These are phyloP conservation scores for Cryptotis parvus DNA, from an alignment of 2,113 vertebrate species.

Conservation along the genomic window DNA sequence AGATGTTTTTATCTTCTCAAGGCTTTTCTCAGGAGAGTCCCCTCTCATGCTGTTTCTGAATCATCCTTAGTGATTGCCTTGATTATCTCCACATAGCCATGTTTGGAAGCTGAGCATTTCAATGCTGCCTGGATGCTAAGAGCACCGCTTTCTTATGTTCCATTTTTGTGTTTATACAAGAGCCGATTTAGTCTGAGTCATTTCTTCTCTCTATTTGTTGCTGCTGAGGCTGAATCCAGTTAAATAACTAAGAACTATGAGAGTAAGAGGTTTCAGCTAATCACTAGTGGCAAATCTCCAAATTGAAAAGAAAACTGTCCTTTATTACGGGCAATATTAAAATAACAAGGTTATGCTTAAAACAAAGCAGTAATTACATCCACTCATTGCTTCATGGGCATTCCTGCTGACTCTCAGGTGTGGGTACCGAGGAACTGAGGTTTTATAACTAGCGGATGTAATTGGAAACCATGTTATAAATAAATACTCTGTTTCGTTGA, in stretches of 20 bases:
- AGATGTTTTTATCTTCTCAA: not conserved
- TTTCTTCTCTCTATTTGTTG: not conserved
- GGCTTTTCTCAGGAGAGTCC: not conserved
- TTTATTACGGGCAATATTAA: constrained; percentile 46
- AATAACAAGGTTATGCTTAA: constrained; percentile 22
- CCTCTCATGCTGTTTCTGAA: not conserved
- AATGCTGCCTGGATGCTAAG: not conserved
- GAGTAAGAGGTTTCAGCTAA: not conserved
- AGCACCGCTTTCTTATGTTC: constrained; percentile 6
- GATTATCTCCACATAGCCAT: not conserved
- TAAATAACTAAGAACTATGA: not conserved
- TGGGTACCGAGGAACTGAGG: not conserved
- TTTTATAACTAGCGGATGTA: not conserved
- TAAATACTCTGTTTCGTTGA: not conserved
- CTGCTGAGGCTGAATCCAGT: not conserved
- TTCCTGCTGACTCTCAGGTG: constrained; percentile 11
- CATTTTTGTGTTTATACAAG: constrained; percentile 28
- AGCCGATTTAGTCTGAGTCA: not conserved
- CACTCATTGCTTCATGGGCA: not conserved
- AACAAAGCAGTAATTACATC: constrained; percentile 17
- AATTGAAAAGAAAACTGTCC: constrained; percentile 22
- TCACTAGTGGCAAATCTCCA: not conserved
- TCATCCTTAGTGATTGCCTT: not conserved
- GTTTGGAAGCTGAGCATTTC: constrained; percentile 45
- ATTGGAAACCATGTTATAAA: not conserved